A percentile compares a stretch with the other conserved stretches of the same genome.
Evolutionary conservation across 1,140 invertebrate species (phyloP).

Genomic region (Drosophila chauvacae): DNA sequence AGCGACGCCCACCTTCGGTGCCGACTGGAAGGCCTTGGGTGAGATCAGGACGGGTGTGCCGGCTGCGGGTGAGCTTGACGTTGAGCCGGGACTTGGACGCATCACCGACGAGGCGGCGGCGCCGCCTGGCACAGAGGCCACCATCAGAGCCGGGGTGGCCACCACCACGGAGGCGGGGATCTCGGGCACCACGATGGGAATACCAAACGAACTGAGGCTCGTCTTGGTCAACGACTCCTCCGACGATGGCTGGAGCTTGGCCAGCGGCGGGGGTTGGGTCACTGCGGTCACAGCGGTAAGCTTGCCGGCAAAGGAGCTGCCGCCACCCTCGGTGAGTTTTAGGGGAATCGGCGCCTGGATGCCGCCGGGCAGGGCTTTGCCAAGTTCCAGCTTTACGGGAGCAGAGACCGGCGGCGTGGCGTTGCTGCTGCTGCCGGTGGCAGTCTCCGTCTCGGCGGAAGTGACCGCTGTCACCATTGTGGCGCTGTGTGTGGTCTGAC

Average conservation of each 20-base stretch:
- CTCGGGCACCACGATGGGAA: constrained; percentile 74
- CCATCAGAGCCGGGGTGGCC: constrained; percentile 42
- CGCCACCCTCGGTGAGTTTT: constrained; percentile 38
- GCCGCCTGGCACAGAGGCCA: constrained; percentile 14
- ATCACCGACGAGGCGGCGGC: constrained; percentile 26
- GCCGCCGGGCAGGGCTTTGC: constrained; percentile 37
- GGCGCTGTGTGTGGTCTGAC: not conserved
- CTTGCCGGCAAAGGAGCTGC: constrained; percentile 40
- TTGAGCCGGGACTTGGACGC: constrained; percentile 48
- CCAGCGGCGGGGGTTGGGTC: constrained; percentile 26
- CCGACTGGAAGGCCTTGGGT: constrained; percentile 23
- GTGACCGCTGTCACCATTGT: constrained; percentile 19
- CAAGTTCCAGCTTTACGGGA: constrained; percentile 63
- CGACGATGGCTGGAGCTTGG: constrained; percentile 3
- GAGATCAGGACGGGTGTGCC: constrained; percentile 29
- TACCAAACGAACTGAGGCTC: constrained; percentile 40
- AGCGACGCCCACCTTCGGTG: not conserved
- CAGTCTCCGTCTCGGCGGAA: constrained; percentile 16
- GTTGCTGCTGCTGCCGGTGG: constrained; percentile 35
- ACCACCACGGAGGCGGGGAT: constrained; percentile 78
- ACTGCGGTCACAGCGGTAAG: constrained; percentile 12
- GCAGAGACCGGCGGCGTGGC: constrained; percentile 17
- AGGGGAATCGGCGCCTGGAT: constrained; percentile 66
- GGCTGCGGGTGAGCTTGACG: constrained; percentile 7
- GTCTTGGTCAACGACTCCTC: not conserved